Base-by-base conservation (phyloP, 2,113 vertebrate genomes). In the Menidia beryllina region DNA sequence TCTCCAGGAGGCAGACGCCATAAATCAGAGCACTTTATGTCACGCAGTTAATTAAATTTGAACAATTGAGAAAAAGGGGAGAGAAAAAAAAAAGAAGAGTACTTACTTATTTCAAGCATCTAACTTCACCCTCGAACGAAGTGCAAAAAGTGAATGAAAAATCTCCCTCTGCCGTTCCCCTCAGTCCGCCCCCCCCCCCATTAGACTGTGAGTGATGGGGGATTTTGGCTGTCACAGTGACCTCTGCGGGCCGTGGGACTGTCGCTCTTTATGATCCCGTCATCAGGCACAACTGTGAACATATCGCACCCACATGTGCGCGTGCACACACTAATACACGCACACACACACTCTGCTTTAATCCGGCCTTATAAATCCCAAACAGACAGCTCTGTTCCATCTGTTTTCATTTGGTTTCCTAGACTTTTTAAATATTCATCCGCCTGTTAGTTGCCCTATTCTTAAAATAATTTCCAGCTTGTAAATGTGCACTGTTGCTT, bases 321-420 rank as follows among this genome's bases (percentile, higher is more conserved):
- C 34, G 8, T 59, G n/a, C n/a, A n/a, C n/a, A n/a, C n/a, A n/a
- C n/a, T n/a, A n/a, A n/a, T n/a, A n/a, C n/a, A 57, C 48, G 50
- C 2, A 49, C 27, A 50, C 58, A 43, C 59, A 69, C 19, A 21
- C 57, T 39, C 65, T 72, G 75, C 60, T 83, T 89, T 91, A 93
- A 93, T 92, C 92, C 86, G 77, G 75, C 75, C 10, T 63, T 67
- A 84, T 79, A 89, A 92, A 92, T 91, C 91, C 88, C 85, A 71
- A 79, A 69, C 72, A 72, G 79, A 83, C 81, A 69, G 72, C 72
- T 77, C 77, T 50, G 51, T 82, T 88, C 90, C 90, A 91, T 91
- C 92, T 90, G 90, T 77, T 89, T 83, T 86, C 82, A 88, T 90
- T 87, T 88, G 73, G 38, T 72, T 74, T 85, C 68, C 58, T 72